These are phyloP conservation scores for Hipposideros armiger DNA, from an alignment of 2,113 vertebrate species.

Conservation along the genomic window DNA sequence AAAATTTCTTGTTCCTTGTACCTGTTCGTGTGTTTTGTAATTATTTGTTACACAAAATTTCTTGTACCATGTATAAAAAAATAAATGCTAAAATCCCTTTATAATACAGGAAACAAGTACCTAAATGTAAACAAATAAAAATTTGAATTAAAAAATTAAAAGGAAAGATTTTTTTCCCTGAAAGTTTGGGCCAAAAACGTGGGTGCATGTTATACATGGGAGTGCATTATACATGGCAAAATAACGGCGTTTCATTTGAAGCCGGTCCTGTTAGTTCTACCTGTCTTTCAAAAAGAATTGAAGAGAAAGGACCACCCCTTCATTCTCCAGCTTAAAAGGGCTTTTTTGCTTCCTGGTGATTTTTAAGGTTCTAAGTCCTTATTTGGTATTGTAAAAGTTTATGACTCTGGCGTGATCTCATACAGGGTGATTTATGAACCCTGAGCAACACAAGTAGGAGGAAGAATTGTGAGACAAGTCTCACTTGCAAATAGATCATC, in stretches of 20 bases:
- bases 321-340: not conserved
- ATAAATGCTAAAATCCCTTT: too few species aligned
- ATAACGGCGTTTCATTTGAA: conserved; percentile 11
- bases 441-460: conserved; percentile 56
- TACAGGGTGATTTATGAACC: conserved; percentile 71
- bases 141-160: too few species aligned
- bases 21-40: too few species aligned
- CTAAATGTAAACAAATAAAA: too few species aligned
- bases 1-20: too few species aligned
- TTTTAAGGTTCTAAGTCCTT: conserved; percentile 72
- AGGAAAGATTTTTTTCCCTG: too few species aligned
- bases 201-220: too few species aligned
- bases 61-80: too few species aligned
- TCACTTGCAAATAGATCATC: conserved; percentile 71
- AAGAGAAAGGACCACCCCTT: not conserved
- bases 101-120: too few species aligned
- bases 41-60: too few species aligned
- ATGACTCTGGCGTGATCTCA: conserved; percentile 48
- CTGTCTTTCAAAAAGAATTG: conserved; percentile 53
- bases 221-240: too few species aligned
- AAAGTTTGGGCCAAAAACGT: too few species aligned
- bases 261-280: conserved; percentile 12
- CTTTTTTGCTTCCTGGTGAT: not conserved
- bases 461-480: conserved; percentile 61
- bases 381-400: conserved; percentile 65